Evolutionary conservation across 2,113 vertebrate genomes (phyloP).

Genomic region (Zootoca vivipara): DNA sequence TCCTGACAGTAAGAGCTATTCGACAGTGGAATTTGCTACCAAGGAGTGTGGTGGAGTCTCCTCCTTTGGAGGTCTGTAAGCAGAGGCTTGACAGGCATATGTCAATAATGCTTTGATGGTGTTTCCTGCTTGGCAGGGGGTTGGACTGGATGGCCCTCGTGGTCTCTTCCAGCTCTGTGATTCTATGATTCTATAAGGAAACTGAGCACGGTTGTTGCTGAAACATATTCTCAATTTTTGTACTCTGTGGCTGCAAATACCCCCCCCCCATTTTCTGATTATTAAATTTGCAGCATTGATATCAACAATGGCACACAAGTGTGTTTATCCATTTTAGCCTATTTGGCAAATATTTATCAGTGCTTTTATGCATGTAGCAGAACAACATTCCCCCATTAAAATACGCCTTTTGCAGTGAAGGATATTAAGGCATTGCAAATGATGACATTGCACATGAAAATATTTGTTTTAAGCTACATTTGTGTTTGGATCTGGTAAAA

Average conservation of each 20-base stretch:
- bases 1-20: no score
- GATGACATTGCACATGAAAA: neutral
- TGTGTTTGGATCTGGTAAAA: neutral
- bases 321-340: neutral
- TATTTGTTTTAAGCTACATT: neutral
- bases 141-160: no score
- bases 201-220: neutral
- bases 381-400: neutral
- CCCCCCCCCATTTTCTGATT: neutral
- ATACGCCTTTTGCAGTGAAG: neutral
- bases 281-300: neutral
- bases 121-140: no score
- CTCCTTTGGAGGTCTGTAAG: no score
- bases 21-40: no score
- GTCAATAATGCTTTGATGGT: no score
- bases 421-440: neutral
- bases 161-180: no score
- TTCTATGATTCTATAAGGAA: no score
- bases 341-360: neutral
- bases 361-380: neutral
- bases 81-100: no score
- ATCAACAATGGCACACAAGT: neutral
- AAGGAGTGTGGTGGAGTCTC: no score
- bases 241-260: neutral
- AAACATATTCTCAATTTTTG: neutral